These are phyloP conservation scores for Tetraneura akinire DNA, from an alignment of 1,140 invertebrate species.

Conservation along the genomic window DNA sequence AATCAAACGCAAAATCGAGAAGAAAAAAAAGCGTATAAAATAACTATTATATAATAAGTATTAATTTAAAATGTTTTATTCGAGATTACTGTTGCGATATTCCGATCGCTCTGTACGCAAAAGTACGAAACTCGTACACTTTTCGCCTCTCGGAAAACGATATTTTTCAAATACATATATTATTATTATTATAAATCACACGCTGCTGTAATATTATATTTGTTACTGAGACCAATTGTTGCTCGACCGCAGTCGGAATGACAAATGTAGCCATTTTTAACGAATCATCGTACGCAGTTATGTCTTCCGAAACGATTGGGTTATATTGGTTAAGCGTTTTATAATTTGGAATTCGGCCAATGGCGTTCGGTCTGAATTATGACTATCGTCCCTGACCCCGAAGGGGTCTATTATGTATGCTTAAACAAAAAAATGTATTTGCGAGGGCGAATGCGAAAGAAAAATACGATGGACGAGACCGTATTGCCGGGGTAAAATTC, in stretches of 20 bases:
- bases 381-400: neutral
- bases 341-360: conserved; percentile 31
- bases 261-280: neutral
- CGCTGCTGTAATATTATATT: no score
- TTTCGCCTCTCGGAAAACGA: no score
- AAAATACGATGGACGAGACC: neutral
- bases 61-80: no score
- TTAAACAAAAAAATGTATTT: neutral
- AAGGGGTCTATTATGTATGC: no score
- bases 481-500: neutral
- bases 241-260: neutral
- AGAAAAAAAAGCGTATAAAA: no score
- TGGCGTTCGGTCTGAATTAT: neutral
- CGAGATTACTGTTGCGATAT: no score
- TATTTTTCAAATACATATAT: no score
- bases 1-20: no score
- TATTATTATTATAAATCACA: no score
- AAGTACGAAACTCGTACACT: no score
- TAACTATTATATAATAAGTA: no score
- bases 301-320: neutral
- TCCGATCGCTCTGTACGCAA: no score
- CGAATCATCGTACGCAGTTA: neutral
- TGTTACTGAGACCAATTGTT: conserved; percentile 1
- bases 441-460: neutral
- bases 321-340: neutral